Evolutionary conservation across 2,888 invertebrate species (phyloP), one percentile per base, ranked within the genome.

Genomic region (Andrena trimmerana): DNA sequence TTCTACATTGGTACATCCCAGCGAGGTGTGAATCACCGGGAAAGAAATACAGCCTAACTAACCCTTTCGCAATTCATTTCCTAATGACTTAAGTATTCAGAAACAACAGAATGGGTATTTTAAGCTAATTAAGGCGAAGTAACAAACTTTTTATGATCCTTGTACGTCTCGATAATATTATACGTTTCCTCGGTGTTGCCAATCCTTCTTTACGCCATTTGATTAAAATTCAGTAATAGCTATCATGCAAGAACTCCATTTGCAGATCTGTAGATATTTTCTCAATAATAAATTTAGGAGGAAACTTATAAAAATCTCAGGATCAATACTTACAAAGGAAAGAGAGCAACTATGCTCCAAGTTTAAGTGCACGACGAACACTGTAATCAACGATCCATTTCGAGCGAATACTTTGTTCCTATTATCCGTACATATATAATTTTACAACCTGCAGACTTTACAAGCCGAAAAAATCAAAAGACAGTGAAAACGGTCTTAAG

Each of bases 401-500:
- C 20, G n/a, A 36, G n/a, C 31, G 31, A 36, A 27, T 16, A 31
- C 27, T n/a, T 69, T n/a, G 52, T 62, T 52, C 29, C 66, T 27
- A 27, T 24, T 57, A 6, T 50, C 48, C 31, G 33, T 27, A 33
- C 68, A 68, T 57, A 78, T 63, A 75, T 36, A 59, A 76, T 60
- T 88, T 88, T 81, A 86, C 79, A 79, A 67, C 16, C 78, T 13
- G 33, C 42, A 10, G 36, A 71, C n/a, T 78, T 79, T 78, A 71
- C 62, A 63, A 42, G 42, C 29, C 54, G 67, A 42, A 81, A 69
- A 60, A 50, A 50, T 63, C 65, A 83, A 85, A 85, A 71, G 81
- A 78, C 74, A 78, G 71, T 31, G 86, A 83, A 80, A 85, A 84
- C 80, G 65, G 73, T 70, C 83, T 83, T 65, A 83, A 78, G 70